These are phyloP conservation scores for Nomia melanderi DNA, from an alignment of 1,140 invertebrate genomes.

Conservation along the genomic window DNA sequence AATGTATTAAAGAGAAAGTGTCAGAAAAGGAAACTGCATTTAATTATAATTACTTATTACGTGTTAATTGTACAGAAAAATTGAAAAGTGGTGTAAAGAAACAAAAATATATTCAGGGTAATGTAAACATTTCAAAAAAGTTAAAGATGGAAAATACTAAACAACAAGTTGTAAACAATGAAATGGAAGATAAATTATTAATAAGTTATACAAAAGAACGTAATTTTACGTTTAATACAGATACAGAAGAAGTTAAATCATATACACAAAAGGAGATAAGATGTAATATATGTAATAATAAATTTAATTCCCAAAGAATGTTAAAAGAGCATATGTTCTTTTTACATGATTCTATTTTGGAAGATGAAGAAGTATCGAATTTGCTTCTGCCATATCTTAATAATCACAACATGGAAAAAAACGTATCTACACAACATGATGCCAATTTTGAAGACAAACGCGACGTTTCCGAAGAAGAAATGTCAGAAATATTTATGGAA, in stretches of 20 bases:
- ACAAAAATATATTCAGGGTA: constrained; percentile 8
- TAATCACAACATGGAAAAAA: background rate
- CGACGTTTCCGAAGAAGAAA: background rate
- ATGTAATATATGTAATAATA: constrained; percentile 9
- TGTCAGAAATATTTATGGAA: background rate
- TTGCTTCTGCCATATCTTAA: background rate
- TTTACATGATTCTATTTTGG: constrained; percentile 8
- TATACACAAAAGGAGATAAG: background rate
- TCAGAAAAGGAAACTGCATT: background rate
- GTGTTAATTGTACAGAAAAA: constrained; percentile 1
- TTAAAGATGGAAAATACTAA: background rate
- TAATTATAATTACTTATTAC: background rate
- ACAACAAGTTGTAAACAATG: background rate
- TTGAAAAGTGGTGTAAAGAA: background rate
- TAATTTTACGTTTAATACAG: background rate
- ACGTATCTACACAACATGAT: background rate
- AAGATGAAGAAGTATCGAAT: background rate
- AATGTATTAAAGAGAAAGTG: background rate
- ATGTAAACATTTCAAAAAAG: background rate
- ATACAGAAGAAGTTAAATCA: background rate
- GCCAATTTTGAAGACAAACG: background rate
- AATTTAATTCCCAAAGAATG: background rate
- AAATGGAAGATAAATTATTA: background rate
- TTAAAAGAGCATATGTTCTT: constrained; percentile 27
- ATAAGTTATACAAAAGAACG: background rate